Evolutionary conservation across 2,797 vertebrate species (phyloP).

Genomic region (Picus viridis): DNA sequence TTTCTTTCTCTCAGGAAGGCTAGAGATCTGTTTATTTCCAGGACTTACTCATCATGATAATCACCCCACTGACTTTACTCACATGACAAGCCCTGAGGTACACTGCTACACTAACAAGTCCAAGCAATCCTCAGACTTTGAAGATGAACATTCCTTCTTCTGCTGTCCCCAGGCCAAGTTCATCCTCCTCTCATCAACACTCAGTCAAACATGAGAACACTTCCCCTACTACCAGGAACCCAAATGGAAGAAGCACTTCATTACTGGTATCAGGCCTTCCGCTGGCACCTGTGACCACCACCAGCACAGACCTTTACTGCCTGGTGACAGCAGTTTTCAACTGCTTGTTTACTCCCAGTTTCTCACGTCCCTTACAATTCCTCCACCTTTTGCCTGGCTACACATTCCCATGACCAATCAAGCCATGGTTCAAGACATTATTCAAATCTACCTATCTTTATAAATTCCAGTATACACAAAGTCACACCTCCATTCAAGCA

Average conservation of each 20-base stretch:
- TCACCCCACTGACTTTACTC: background rate
- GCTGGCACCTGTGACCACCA: background rate
- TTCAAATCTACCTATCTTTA: background rate
- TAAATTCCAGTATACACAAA: rapidly evolving
- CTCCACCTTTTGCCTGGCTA: background rate
- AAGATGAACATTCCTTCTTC: background rate
- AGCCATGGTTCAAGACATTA: background rate
- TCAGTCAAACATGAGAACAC: rapidly evolving
- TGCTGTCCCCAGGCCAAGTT: background rate
- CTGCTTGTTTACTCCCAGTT: background rate
- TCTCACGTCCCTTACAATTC: background rate
- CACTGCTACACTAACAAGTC: background rate
- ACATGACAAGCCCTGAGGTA: background rate
- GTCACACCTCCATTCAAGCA: background rate
- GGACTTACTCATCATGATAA: background rate
- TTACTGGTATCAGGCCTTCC: background rate
- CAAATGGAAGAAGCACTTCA: background rate
- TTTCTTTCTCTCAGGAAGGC: background rate
- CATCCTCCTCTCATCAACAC: background rate
- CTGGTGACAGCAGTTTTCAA: background rate
- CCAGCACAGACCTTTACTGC: background rate
- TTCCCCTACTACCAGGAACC: background rate
- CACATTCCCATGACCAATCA: background rate
- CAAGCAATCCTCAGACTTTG: background rate
- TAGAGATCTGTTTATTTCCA: background rate